phyloP scores from a whole-genome alignment of 2,113 vertebrate genomes.

The Apodemus speciosus region DNA sequence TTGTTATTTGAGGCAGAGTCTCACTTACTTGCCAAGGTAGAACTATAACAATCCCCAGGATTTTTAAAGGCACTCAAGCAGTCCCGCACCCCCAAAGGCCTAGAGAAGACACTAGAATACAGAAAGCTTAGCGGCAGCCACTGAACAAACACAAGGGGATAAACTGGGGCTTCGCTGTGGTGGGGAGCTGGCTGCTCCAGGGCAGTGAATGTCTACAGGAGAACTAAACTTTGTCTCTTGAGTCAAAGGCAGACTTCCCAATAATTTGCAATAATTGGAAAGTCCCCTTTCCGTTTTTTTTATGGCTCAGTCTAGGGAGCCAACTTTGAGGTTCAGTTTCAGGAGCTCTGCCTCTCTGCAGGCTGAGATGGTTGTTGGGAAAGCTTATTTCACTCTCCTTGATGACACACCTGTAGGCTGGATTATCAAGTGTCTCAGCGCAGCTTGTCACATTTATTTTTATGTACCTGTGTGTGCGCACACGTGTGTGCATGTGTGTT shows the following conservation, averaged over 20 bases:
- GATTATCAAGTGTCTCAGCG: neutral
- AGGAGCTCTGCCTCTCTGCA: neutral
- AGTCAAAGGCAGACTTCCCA: neutral
- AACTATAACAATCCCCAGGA: neutral
- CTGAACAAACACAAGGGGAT: neutral
- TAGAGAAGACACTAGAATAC: neutral
- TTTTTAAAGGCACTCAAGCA: neutral
- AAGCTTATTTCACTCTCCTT: neutral
- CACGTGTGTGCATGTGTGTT: neutral
- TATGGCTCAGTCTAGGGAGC: neutral
- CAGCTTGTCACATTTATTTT: neutral
- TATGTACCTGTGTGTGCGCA: neutral
- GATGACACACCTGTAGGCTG: neutral
- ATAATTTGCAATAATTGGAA: neutral
- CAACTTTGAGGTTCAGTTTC: neutral
- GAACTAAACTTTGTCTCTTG: too few relatives aligned
- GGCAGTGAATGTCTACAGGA: neutral
- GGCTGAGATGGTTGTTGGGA: neutral
- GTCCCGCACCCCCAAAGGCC: neutral
- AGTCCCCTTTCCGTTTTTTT: neutral
- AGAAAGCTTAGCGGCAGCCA: neutral
- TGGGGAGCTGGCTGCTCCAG: neutral
- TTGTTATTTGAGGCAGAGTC: neutral
- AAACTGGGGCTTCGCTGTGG: rapidly evolving
- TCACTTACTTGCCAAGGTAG: neutral